Evolutionary conservation across 2,113 vertebrate genomes (phyloP).

Genomic region (Oophaga pumilio): DNA sequence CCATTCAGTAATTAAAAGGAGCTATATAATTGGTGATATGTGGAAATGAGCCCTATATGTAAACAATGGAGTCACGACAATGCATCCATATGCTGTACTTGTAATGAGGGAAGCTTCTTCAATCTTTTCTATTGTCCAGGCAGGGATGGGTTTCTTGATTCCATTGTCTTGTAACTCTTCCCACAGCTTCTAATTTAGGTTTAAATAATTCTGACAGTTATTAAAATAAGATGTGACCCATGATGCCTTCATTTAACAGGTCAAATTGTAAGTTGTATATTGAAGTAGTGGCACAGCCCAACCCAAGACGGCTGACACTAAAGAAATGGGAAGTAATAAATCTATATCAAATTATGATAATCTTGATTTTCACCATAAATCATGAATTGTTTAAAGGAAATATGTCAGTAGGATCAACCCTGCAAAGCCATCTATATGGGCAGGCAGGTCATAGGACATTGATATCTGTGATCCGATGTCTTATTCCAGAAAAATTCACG

Average conservation of each 20-base stretch:
- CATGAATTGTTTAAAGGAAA: too few relatives aligned
- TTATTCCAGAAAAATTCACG: too few relatives aligned
- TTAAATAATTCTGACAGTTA: not conserved
- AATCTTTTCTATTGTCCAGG: not conserved
- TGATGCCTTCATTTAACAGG: not conserved
- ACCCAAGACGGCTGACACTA: not conserved
- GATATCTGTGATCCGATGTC: too few relatives aligned
- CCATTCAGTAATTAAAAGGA: constrained; percentile 18
- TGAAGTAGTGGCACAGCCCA: not conserved
- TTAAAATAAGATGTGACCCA: not conserved
- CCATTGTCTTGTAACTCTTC: constrained; percentile 38
- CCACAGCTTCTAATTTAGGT: not conserved
- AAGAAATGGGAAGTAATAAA: not conserved
- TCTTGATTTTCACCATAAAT: not conserved
- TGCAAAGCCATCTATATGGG: too few relatives aligned
- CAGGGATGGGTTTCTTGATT: not conserved
- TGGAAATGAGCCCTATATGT: constrained; percentile 39
- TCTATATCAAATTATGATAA: not conserved
- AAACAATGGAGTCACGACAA: not conserved
- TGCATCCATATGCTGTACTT: not conserved
- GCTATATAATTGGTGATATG: constrained; percentile 26
- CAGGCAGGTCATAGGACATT: too few relatives aligned
- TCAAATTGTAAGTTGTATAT: not conserved
- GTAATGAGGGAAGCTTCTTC: not conserved
- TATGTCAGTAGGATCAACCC: too few relatives aligned